Evolutionary conservation across 2,888 invertebrate species (phyloP), one percentile per base, ranked within the genome.

Genomic region (Phalera bucephala): DNA sequence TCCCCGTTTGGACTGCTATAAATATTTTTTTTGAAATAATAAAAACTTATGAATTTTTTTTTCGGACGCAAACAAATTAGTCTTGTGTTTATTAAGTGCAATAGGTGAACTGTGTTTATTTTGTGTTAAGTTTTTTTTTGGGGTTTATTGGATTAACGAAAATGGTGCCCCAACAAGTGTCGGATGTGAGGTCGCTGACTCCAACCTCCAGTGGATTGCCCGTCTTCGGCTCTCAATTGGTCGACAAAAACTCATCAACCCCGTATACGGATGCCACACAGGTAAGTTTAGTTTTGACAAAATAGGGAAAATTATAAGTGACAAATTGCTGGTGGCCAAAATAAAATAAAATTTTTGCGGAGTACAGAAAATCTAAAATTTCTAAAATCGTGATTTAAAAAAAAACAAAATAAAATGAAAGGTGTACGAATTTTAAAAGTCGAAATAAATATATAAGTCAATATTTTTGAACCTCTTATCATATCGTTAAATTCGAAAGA

Each of bases 201-300:
- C 92, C 92, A 42, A 90, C 92, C 36, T 91, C 91, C 72, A 92
- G 91, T 79, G 92, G 92, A 65, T 88, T 91, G 60, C 93, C 94
- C 55, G 91, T 95, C 73, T 98, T 98, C 89, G 97, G 98, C 64
- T 98, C 97, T 39, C 95, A 96, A 81, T 92, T 95, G 68, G 95
- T 98, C 83, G 95, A 95, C 91, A 94, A 96, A 86, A 95, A 95
- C 81, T 97, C 98, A 19, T 91, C 94, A 35, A 99, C 98, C 43
- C 99, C 99, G 43, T 99, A 99, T 91, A 96, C 98, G 73, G 99
- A 99, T 92, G 99, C 99, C 49, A 99, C 99, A 66, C 96, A 96
- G 96, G 97, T 97, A 91, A 94, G 93, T 90, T 50, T n/a, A 51
- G 12, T 11, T 12, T 43, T 34, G n/a, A n/a, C n/a, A 23, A 42